Conservation (phyloP, 2,888 invertebrate species). For the Adelognathus sp. region DNA sequence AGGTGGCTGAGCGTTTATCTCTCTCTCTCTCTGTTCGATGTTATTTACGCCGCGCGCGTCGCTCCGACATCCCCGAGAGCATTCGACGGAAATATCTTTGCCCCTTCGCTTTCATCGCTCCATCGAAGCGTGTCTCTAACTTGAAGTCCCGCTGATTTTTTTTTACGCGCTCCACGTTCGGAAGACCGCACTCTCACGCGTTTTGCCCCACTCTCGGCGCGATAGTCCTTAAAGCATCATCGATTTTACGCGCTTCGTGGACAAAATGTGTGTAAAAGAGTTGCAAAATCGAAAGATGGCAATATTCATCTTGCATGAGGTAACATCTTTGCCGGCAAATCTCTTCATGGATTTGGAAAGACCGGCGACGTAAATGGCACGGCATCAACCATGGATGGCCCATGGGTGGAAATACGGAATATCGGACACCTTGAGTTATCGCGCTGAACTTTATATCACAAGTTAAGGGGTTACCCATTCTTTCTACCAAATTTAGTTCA, state of each 20-base stretch:
- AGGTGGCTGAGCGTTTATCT: constrained; percentile 18
- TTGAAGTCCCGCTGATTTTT: too few species aligned
- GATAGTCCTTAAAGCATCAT: constrained; percentile 32
- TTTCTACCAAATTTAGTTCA: too few species aligned
- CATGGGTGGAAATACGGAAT: too few species aligned
- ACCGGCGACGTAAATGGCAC: too few species aligned
- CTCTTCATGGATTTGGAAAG: too few species aligned
- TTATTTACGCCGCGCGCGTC: constrained; percentile 49
- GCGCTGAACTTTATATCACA: too few species aligned
- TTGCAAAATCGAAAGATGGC: too few species aligned
- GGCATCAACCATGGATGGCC: too few species aligned
- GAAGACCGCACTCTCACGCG: neutral
- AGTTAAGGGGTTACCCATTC: too few species aligned
- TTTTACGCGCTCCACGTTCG: neutral
- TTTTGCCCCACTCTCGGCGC: constrained; percentile 22
- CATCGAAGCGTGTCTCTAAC: constrained; percentile 43
- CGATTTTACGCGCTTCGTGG: constrained; percentile 16
- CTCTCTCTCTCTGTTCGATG: constrained; percentile 15
- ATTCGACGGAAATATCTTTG: constrained; percentile 40
- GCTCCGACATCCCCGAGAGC: constrained; percentile 37
- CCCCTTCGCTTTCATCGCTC: constrained; percentile 30
- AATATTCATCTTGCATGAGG: too few species aligned
- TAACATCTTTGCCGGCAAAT: too few species aligned
- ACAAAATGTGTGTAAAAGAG: neutral
- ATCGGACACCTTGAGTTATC: too few species aligned